Conservation (phyloP, 2,113 vertebrate species). For the Daboia siamensis region DNA sequence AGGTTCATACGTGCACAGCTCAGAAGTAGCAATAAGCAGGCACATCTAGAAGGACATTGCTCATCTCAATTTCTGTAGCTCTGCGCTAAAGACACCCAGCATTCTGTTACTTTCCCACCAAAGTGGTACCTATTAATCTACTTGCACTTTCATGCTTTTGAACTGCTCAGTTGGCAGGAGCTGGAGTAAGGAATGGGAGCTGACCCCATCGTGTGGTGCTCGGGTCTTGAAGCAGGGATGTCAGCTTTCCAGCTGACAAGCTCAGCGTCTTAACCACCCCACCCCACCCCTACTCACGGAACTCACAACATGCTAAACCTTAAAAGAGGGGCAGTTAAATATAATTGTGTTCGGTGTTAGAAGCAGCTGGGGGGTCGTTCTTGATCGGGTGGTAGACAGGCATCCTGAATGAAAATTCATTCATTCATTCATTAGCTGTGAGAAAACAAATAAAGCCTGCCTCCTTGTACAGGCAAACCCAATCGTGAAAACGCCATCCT, state of each 20-base stretch:
- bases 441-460: not conserved
- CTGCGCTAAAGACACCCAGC: no score
- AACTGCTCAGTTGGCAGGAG: no score
- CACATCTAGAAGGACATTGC: not conserved
- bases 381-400: not conserved
- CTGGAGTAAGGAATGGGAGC: no score
- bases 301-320: not conserved
- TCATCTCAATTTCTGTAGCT: no score
- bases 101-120: no score
- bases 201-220: no score
- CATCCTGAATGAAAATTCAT: not conserved
- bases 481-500: not conserved
- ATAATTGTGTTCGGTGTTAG: not conserved
- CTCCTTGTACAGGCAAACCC: not conserved
- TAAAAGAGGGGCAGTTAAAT: not conserved
- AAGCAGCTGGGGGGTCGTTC: not conserved
- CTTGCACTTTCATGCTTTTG: no score
- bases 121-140: no score
- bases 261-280: no score
- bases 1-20: not conserved
- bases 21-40: not conserved
- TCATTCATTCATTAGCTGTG: not conserved
- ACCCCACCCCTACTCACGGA: no score
- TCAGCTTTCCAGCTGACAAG: no score
- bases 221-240: no score